Evolutionary conservation across 1,140 invertebrate species (phyloP), one percentile per base, ranked within the genome.

Genomic region (Atta colombica): DNA sequence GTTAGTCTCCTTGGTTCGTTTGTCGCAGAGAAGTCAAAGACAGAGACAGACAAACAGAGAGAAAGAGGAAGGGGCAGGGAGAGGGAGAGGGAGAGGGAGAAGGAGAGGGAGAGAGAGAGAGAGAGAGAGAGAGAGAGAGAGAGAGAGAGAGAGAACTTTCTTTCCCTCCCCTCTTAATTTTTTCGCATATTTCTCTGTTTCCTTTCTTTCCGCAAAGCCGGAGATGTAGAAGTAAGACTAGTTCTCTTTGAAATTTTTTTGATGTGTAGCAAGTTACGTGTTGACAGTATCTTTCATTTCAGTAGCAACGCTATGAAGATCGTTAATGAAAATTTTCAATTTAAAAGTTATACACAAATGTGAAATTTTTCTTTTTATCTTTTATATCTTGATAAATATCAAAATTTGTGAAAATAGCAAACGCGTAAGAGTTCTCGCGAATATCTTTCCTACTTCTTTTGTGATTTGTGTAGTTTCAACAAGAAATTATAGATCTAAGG

Each of bases 241-340:
- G 65, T 55, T 16, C 61, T 51, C 82, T 88, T 91, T 90, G 68
- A 91, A 91, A 90, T 87, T 84, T 60, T 90, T 91, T 88, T 88
- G 77, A 90, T 39, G 53, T 18, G 55, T 35, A 60, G 53, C 45
- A 82, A 78, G 71, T 69, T 74, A 81, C 72, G 45, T 75, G 28
- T 77, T 16, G 88, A 89, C 78, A 60, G 35, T 77, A 65, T 53
- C 87, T 91, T 86, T 91, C 90, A 88, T 88, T 72, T 69, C 39
- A 60, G 14, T 39, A n/a, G 53, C 66, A 51, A 39, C 61, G 45
- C 7, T 31, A 39, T 21, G 60, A 51, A 71, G 78, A 45, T 68
- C 74, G 53, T 58, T 58, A 60, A 68, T 55, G 8, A 60, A 71
- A 71, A 69, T 58, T 5, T 10, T 39, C 35, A 49, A 77, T 63